phyloP scores from a whole-genome alignment of 2,113 vertebrate genomes.

The Abramis brama region DNA sequence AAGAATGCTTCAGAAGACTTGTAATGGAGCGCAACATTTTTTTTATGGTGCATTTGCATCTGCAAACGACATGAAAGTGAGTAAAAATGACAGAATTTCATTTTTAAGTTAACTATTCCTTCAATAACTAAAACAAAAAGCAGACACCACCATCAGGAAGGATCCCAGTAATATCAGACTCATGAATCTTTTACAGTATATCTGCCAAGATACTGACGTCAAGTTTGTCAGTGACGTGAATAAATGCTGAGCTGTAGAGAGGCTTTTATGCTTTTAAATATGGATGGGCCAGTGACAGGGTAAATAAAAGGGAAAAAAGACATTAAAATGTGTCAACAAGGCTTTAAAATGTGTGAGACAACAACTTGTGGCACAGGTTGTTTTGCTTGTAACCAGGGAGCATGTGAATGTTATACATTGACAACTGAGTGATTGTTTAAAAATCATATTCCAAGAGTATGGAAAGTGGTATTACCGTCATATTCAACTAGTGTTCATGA shows the following conservation, averaged over 20 bases:
- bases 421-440: slow-evolving; percentile 75
- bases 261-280: slow-evolving; percentile 16
- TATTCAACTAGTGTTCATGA: not conserved
- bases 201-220: not conserved
- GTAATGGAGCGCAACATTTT: not conserved
- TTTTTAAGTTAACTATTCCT: not conserved
- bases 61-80: not conserved
- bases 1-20: not conserved
- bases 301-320: slow-evolving; percentile 6
- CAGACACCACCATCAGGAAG: not conserved
- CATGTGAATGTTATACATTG: slow-evolving; percentile 79
- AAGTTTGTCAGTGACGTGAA: slow-evolving; percentile 22
- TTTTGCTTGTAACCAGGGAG: slow-evolving; percentile 59
- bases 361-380: slow-evolving; percentile 37
- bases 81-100: not conserved
- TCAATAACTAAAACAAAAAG: not conserved
- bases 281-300: slow-evolving; percentile 25
- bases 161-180: not conserved
- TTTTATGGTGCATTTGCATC: not conserved
- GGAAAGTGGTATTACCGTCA: slow-evolving; percentile 21
- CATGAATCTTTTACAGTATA: slow-evolving; percentile 8
- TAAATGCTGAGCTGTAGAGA: not conserved
- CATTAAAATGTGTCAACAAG: slow-evolving; percentile 12
- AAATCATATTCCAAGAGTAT: slow-evolving; percentile 58
- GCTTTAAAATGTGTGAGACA: slow-evolving; percentile 19